Percentiles rank a stretch among this genome's conserved stretches.
These are phyloP conservation scores for Brachionus rubens DNA, from an alignment of 1,140 invertebrate species.

Conservation along the genomic window DNA sequence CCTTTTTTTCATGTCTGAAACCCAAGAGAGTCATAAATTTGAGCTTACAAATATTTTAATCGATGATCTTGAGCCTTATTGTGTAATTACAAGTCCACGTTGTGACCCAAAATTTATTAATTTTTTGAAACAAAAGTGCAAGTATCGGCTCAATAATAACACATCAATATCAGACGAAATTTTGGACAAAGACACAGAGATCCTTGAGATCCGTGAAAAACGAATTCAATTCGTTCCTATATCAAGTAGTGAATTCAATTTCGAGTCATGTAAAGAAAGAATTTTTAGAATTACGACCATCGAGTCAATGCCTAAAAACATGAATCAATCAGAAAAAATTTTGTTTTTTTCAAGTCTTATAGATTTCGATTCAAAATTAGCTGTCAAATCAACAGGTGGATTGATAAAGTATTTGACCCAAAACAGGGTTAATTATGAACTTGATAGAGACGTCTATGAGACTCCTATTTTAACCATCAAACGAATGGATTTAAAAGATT, in stretches of 20 bases:
- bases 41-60: conserved; percentile 7
- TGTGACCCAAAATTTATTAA: conserved; percentile 13
- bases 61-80: conserved; percentile 8
- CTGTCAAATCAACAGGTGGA: conserved; percentile 6
- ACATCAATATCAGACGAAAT: too few species aligned
- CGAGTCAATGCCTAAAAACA: neutral
- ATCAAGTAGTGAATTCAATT: neutral
- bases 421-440: conserved; percentile 28
- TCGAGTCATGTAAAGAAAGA: conserved; percentile 12
- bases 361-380: conserved; percentile 28
- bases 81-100: conserved; percentile 4
- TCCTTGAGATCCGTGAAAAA: neutral
- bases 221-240: neutral
- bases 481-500: neutral
- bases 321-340: conserved; percentile 2
- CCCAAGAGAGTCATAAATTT: conserved; percentile 14
- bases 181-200: neutral
- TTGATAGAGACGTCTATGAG: neutral
- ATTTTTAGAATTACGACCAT: conserved; percentile 13
- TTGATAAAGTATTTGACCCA: conserved; percentile 16
- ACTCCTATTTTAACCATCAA: conserved; percentile 8
- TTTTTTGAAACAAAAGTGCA: conserved; percentile 32
- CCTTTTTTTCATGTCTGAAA: conserved; percentile 9
- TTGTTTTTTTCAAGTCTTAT: conserved; percentile 15
- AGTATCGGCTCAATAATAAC: neutral